A percentile compares a stretch with the other conserved stretches of the same genome.
Conservation (phyloP, 2,113 vertebrate genomes). For the Cynocephalus volans region DNA sequence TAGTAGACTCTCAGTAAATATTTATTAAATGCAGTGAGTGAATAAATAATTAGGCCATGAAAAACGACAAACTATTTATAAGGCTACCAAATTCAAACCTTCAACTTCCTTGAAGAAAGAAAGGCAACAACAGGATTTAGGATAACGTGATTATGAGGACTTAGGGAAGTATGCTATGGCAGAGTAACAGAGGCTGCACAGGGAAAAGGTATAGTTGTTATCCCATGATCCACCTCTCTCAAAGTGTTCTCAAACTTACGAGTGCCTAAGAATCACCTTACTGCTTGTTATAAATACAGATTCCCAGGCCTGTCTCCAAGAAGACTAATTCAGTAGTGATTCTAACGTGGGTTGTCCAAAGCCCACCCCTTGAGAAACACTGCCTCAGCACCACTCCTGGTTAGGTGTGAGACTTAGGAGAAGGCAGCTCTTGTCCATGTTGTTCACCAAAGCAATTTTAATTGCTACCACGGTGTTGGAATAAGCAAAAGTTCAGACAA, state of each 20-base stretch:
- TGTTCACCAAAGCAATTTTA: neutral
- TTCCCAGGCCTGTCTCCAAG: neutral
- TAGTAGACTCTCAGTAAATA: neutral
- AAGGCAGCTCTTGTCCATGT: neutral
- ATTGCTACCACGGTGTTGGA: neutral
- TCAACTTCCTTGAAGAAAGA: slow-evolving; percentile 52
- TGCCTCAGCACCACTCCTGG: neutral
- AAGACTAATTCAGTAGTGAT: neutral
- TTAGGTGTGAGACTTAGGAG: neutral
- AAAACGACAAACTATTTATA: slow-evolving; percentile 37
- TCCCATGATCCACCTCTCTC: neutral
- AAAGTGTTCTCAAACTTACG: slow-evolving; percentile 29
- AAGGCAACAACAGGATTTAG: slow-evolving; percentile 2
- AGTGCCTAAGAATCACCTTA: slow-evolving; percentile 18
- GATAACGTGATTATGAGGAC: neutral
- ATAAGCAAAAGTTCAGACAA: slow-evolving; percentile 27
- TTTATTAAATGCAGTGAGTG: neutral
- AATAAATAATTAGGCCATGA: neutral
- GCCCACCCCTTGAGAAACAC: neutral
- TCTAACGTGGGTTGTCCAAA: neutral
- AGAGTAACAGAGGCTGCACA: neutral
- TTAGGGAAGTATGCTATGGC: neutral
- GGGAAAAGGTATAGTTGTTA: neutral
- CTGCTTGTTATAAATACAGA: neutral
- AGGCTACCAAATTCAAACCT: slow-evolving; percentile 24